phyloP scores from a whole-genome alignment of 2,797 vertebrate genomes.

The Micrastur ruficollis region DNA sequence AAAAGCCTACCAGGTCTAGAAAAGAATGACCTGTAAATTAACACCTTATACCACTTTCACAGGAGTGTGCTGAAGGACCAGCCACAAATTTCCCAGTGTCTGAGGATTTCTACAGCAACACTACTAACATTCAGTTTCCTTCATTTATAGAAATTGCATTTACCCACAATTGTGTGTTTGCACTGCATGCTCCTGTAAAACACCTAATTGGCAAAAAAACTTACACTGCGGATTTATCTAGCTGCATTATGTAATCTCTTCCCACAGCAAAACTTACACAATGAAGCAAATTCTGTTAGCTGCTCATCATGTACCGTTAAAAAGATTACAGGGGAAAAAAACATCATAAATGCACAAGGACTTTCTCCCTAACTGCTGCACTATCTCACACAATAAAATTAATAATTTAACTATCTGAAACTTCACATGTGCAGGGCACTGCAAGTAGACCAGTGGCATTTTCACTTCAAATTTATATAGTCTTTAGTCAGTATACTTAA shows the following conservation, averaged over 20 bases:
- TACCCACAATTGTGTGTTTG: neutral
- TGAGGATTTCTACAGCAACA: neutral
- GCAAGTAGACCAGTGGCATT: constrained; percentile 88
- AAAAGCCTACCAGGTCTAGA: neutral
- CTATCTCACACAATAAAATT: constrained; percentile 86
- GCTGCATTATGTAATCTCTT: neutral
- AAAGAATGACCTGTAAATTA: neutral
- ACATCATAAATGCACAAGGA: constrained; percentile 73
- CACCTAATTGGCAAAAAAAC: neutral
- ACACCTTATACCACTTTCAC: neutral
- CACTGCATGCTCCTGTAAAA: neutral
- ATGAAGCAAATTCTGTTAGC: constrained; percentile 35
- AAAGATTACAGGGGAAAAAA: constrained; percentile 52
- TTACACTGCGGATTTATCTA: neutral
- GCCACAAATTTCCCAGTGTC: neutral
- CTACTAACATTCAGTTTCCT: neutral
- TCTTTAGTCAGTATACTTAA: constrained; percentile 95
- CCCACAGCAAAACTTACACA: constrained; percentile 4
- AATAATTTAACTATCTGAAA: constrained; percentile 91
- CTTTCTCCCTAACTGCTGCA: constrained; percentile 77
- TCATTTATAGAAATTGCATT: neutral
- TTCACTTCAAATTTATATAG: constrained; percentile 99
- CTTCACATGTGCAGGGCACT: constrained; percentile 85
- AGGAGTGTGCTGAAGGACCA: neutral
- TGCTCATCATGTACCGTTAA: constrained; percentile 71